Base-by-base conservation (phyloP, 2,888 invertebrate species). In the Linnaemya vulpina region DNA sequence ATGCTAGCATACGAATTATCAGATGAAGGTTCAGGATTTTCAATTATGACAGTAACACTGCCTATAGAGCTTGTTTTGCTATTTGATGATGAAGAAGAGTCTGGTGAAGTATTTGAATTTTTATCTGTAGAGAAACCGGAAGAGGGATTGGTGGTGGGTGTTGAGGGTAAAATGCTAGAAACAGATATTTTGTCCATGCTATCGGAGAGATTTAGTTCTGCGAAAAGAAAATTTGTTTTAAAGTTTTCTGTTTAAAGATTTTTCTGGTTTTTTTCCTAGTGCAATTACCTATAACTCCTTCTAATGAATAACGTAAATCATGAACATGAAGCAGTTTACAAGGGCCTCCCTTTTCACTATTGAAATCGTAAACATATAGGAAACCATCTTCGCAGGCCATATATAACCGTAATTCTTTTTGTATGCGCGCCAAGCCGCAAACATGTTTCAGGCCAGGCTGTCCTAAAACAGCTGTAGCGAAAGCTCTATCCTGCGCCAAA, bases 1-100 rank as follows among this genome's bases (percentile, higher is more conserved):
- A 97, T 96, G 94, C 96, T 96, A 93, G 97, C 97, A 95, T 97
- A 97, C 94, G 96, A 92, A 49, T 90, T 90, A 74, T 91, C 92
- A 35, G 89, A 87, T 82, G 87, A 86, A 1, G 89, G 89, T 51
- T 91, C 91, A 0, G 90, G 90, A 87, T 89, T 90, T 87, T 92
- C 90, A 58, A 92, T 90, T 9, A 91, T 88, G 43, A 91, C 89
- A 79, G 89, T 90, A 80, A 88, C 88, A 86, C 89, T 88, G 84
- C 89, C 81, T 35, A 65, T 43, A 22, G 82, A 82, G 68, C 79
- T 86, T 2, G 83, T 79, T 79, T 86, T 86, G 25, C 75, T 86
- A 10, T 83, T 79, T 13, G 79, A 70, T 13, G 86, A 77, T 10
- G 73, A 63, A 5, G 73, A 35, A 0, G 85, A 78, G 49, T 60